Conservation (phyloP, 53 echinoderm and acorn worm genomes). For the Stichopus horrens region DNA sequence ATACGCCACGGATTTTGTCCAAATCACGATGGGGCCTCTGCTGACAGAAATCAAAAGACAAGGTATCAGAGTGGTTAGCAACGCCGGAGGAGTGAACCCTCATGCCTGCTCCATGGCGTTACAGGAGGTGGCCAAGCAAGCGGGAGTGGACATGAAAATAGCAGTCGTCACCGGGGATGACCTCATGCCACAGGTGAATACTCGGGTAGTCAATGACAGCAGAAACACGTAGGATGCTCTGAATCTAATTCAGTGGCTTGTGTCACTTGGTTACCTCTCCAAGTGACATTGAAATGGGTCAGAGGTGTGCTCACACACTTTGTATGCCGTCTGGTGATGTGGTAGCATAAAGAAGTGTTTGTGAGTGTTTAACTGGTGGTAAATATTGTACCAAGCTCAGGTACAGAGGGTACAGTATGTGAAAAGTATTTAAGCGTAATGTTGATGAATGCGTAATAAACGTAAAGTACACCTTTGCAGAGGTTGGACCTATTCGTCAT, state of each 20-base stretch:
- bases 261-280: too few species aligned
- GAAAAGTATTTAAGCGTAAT: too few species aligned
- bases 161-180: slow-evolving; percentile 94
- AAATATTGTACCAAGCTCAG: too few species aligned
- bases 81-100: slow-evolving; percentile 93
- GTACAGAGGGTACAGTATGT: too few species aligned
- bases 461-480: too few species aligned
- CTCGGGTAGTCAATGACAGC: not conserved
- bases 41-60: slow-evolving; percentile 80
- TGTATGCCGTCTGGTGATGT: not conserved
- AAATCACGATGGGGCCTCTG: slow-evolving; percentile 74
- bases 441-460: too few species aligned
- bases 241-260: too few species aligned
- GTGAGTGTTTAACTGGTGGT: too few species aligned
- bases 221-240: too few species aligned
- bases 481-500: too few species aligned
- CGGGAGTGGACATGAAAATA: slow-evolving; percentile 84
- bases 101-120: slow-evolving; percentile 76
- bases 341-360: too few species aligned
- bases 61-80: slow-evolving; percentile 95
- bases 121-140: slow-evolving; percentile 82
- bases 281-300: too few species aligned
- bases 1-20: slow-evolving; percentile 92
- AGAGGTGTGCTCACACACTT: not conserved
- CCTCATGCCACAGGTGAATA: slow-evolving; percentile 75